phyloP scores from a whole-genome alignment of 2,797 vertebrate genomes.

The Octomys mimax region DNA sequence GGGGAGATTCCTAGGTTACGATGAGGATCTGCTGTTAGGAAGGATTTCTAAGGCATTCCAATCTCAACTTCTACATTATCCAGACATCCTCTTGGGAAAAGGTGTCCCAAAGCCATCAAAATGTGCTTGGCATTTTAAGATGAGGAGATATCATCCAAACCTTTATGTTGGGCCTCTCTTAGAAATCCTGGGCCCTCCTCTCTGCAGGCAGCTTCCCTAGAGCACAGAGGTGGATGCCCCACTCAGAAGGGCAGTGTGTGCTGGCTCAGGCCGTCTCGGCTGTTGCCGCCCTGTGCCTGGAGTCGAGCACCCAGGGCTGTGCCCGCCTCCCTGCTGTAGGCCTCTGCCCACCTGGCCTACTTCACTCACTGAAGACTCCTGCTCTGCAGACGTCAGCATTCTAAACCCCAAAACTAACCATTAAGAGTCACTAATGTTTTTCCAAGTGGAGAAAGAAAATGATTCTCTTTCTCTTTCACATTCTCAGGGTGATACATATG shows the following conservation, averaged over 20 bases:
- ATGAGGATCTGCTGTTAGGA: neutral
- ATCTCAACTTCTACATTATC: neutral
- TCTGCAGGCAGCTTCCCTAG: neutral
- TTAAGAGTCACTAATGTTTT: neutral
- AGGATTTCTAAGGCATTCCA: neutral
- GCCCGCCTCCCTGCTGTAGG: neutral
- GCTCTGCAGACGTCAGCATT: neutral
- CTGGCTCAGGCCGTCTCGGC: neutral
- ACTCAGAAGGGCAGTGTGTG: neutral
- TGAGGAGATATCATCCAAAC: neutral
- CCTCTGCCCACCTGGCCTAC: neutral
- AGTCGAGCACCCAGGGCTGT: neutral
- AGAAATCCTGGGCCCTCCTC: neutral
- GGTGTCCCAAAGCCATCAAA: neutral
- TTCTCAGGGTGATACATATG: neutral
- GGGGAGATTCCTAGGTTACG: neutral
- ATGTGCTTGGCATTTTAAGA: neutral
- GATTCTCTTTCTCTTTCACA: neutral
- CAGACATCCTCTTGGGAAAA: neutral
- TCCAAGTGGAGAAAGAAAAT: conserved; percentile 15
- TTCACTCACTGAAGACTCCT: neutral
- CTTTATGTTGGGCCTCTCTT: neutral
- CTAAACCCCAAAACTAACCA: neutral
- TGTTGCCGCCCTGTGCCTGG: neutral
- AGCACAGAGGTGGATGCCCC: neutral